Conservation (phyloP, 2,113 vertebrate genomes). For the Ahaetulla prasina region DNA sequence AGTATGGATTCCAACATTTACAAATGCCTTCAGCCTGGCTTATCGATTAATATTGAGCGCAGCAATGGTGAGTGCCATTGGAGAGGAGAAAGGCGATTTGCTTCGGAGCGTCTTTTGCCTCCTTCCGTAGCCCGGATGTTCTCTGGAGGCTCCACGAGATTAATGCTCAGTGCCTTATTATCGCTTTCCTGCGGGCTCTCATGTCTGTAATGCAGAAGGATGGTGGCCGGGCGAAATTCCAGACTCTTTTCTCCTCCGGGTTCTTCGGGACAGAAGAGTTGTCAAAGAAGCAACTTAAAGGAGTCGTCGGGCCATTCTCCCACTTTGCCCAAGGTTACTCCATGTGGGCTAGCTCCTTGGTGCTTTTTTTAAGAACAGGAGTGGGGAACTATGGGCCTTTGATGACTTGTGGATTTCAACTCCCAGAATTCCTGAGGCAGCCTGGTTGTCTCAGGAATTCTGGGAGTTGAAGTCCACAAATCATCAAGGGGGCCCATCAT, state of each 20-base stretch:
- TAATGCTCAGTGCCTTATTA: neutral
- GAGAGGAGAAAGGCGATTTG: neutral
- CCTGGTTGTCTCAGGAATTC: too few species aligned
- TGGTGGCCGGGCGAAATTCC: neutral
- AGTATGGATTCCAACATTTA: neutral
- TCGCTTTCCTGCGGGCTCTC: neutral
- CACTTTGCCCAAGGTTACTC: neutral
- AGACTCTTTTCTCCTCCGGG: neutral
- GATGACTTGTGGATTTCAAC: neutral
- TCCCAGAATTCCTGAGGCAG: neutral
- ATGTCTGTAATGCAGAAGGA: neutral
- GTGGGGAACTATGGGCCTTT: neutral
- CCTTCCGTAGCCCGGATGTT: neutral
- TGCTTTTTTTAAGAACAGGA: neutral
- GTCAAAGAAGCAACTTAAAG: neutral
- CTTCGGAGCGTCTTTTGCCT: neutral
- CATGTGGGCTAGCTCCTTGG: neutral
- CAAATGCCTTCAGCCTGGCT: neutral
- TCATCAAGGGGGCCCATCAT: too few species aligned
- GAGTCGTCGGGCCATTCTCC: neutral
- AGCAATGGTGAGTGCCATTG: slow-evolving; percentile 7
- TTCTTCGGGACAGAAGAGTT: neutral
- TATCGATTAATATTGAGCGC: slow-evolving; percentile 11
- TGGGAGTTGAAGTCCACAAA: too few species aligned
- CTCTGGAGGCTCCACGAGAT: neutral